Percentiles rank a stretch among this genome's conserved stretches.
phyloP scores from a whole-genome alignment of 2,888 invertebrate species.

The Watsonalla cultraria region DNA sequence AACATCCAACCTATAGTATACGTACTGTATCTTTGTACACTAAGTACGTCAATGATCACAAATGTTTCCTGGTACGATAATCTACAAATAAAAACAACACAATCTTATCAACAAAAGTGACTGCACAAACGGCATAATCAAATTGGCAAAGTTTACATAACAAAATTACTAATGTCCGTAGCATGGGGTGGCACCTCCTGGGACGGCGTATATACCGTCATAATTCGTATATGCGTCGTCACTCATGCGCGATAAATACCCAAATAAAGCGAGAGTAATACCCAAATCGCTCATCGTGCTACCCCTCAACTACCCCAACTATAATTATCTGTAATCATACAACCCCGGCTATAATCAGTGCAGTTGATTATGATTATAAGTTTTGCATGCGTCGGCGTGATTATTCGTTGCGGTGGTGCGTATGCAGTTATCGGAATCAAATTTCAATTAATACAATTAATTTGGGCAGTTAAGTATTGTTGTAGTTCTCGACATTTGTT shows the following conservation, averaged over 20 bases:
- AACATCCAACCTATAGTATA: too few relatives aligned
- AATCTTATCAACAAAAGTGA: background rate
- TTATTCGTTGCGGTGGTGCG: constrained; percentile 30
- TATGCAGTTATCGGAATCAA: constrained; percentile 20
- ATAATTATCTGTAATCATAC: constrained; percentile 74
- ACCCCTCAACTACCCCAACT: constrained; percentile 57
- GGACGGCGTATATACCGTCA: constrained; percentile 46
- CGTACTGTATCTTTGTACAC: too few relatives aligned
- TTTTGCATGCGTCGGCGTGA: constrained; percentile 42
- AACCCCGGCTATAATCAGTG: constrained; percentile 46
- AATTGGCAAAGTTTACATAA: constrained; percentile 1
- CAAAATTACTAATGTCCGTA: constrained; percentile 51
- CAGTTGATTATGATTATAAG: constrained; percentile 38
- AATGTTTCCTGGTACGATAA: too few relatives aligned
- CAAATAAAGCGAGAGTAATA: constrained; percentile 83
- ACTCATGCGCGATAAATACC: constrained; percentile 80
- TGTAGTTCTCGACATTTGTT: too few relatives aligned
- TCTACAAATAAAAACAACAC: background rate
- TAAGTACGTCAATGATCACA: too few relatives aligned
- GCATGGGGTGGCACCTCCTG: constrained; percentile 50
- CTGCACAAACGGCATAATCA: background rate
- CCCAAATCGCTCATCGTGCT: constrained; percentile 79
- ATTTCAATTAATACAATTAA: constrained; percentile 8
- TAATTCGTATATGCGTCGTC: constrained; percentile 72
- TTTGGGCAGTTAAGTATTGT: background rate